phyloP scores from a whole-genome alignment of 2,797 vertebrate species.

The Paramormyrops hopkinsi region DNA sequence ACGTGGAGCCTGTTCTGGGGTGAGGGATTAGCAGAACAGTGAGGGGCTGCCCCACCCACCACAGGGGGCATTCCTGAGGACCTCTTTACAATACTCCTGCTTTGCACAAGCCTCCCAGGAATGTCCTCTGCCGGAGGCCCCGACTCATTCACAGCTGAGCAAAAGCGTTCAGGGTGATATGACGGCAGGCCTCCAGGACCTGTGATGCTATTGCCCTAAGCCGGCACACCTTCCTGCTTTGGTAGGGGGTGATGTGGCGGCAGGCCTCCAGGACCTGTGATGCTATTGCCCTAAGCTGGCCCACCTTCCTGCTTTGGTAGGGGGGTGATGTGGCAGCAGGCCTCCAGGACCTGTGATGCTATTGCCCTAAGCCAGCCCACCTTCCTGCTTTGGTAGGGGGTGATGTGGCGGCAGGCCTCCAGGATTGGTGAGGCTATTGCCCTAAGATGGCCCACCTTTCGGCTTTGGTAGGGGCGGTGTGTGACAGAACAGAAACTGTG shows the following conservation, averaged over 20 bases:
- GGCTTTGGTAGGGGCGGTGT: background rate
- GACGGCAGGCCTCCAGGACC: background rate
- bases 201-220: background rate
- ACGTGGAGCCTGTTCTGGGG: background rate
- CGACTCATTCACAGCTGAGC: background rate
- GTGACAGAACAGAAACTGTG: background rate
- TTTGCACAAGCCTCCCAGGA: background rate
- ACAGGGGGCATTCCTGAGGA: background rate
- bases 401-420: background rate
- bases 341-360: background rate
- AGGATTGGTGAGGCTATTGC: background rate
- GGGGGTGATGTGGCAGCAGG: background rate
- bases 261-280: background rate
- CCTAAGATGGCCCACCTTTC: background rate
- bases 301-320: background rate
- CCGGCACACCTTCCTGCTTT: background rate
- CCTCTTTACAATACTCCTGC: background rate
- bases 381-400: background rate
- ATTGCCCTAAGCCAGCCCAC: background rate
- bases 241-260: background rate
- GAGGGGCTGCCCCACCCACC: background rate
- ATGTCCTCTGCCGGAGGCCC: slow-evolving; percentile 1
- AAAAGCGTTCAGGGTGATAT: background rate
- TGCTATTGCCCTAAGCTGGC: background rate
- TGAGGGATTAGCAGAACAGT: slow-evolving; percentile 17